These are phyloP conservation scores for Pseudococcus longispinus DNA, from an alignment of 2,888 invertebrate species.

Conservation along the genomic window DNA sequence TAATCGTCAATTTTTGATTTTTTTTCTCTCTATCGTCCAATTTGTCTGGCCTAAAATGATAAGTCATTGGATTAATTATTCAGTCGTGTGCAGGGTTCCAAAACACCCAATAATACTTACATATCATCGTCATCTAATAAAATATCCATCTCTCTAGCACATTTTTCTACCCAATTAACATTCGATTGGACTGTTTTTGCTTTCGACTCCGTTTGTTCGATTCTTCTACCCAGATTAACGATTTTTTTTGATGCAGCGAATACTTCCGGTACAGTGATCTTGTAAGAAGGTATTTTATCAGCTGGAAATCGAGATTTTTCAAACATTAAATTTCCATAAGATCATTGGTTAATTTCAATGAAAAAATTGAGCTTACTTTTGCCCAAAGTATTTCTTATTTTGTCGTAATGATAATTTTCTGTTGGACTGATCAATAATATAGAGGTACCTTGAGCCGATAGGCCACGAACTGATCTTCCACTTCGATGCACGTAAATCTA, in stretches of 20 bases:
- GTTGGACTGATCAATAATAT: constrained; percentile 89
- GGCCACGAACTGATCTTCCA: constrained; percentile 93
- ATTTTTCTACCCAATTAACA: constrained; percentile 84
- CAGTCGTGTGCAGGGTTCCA: not conserved
- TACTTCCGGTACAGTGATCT: not conserved
- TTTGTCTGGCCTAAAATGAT: constrained; percentile 42
- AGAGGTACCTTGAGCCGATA: constrained; percentile 80
- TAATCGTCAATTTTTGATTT: not conserved
- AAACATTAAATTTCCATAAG: not conserved
- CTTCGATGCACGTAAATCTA: constrained; percentile 95
- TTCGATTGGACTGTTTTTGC: constrained; percentile 62
- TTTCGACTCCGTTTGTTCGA: constrained; percentile 69
- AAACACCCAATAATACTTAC: not conserved
- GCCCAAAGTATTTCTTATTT: constrained; percentile 33
- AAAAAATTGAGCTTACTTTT: constrained; percentile 37
- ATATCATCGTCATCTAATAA: constrained; percentile 74
- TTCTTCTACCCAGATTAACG: constrained; percentile 67
- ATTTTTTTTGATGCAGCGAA: constrained; percentile 35
- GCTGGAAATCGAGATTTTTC: not conserved
- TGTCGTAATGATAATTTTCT: constrained; percentile 67
- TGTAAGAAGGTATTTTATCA: constrained; percentile 39
- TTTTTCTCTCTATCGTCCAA: constrained; percentile 17
- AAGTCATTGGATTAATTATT: not conserved
- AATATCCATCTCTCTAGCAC: constrained; percentile 89
- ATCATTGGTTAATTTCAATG: not conserved